These are phyloP conservation scores for Crenichthys baileyi DNA, from an alignment of 2,797 vertebrate genomes.

Conservation along the genomic window DNA sequence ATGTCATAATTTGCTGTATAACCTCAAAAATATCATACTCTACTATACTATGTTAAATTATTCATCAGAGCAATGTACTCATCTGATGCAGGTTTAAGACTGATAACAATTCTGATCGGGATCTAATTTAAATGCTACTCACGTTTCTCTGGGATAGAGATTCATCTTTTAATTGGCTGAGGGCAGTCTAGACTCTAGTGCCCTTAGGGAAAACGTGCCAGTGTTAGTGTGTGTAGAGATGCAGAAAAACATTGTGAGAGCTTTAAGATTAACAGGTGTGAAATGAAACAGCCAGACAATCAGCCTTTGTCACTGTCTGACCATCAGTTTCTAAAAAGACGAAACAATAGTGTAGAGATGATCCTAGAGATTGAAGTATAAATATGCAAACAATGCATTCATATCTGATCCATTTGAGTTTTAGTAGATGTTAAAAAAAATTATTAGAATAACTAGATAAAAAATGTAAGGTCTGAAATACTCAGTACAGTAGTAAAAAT, in stretches of 20 bases:
- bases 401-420: neutral
- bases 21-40: too few species aligned
- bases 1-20: too few species aligned
- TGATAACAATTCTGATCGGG: conserved; percentile 17
- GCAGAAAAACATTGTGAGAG: conserved; percentile 10
- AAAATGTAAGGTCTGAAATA: neutral
- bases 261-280: conserved; percentile 64
- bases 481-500: too few species aligned
- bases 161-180: conserved; percentile 54
- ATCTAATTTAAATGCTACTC: conserved; percentile 36
- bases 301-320: conserved; percentile 60
- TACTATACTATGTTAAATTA: too few species aligned
- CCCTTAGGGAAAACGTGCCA: conserved; percentile 45
- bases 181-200: conserved; percentile 34
- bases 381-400: neutral
- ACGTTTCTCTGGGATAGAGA: conserved; percentile 35
- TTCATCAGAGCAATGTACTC: neutral
- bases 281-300: conserved; percentile 66
- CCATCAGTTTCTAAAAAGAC: conserved; percentile 19
- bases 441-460: too few species aligned
- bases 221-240: conserved; percentile 22
- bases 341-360: too few species aligned
- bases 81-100: neutral
- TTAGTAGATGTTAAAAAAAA: neutral
- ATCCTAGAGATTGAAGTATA: neutral